Base-by-base conservation (phyloP, 2,113 vertebrate genomes). In the Holacanthus passer region DNA sequence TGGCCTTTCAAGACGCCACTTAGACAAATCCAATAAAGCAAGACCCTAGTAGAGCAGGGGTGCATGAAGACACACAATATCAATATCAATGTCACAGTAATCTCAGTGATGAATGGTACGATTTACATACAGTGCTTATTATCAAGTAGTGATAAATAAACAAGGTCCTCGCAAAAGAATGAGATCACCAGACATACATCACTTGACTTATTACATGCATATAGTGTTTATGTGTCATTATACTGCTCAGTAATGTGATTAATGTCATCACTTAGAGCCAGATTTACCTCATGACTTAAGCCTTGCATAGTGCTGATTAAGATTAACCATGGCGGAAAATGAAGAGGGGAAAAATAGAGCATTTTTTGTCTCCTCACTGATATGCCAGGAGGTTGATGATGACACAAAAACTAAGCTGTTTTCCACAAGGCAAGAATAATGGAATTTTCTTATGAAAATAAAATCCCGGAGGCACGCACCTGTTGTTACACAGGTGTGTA, bases 131-230 rank as follows among this genome's bases (percentile, higher is more conserved):
- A 73, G 29, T 58, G 53, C 70, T 82, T 79, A 87, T 83, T 72
- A 85, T 78, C 71, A 39, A 47, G 43, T 65, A 41, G 62, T 83
- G 68, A 87, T 82, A 50, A 87, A 89, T 79, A 87, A 87, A 81
- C 70, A 72, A 73, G 56, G 69, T 62, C 43, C 19, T 27, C 3
- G 0, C 5, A 50, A 53, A 66, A 69, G 82, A 76, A 69, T 83
- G 77, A 87, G 70, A 78, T 87, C 27, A 85, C 56, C 43, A 70
- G 52, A 27, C 67, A 80, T 80, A 72, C 50, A 87, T 83, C 80
- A 80, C 20, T 67, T 66, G 35, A 73, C 72, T 77, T 75, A 79
- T 87, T 78, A 74, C 84, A 67, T 59, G 41, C 47, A 74, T 71
- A 58, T 73, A 63, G 27, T 73, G 53, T 88, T 84, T 74, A 80